Percentiles rank a stretch among this genome's conserved stretches.
Conservation (phyloP, 1,140 invertebrate species). For the Drosophila bocqueti region DNA sequence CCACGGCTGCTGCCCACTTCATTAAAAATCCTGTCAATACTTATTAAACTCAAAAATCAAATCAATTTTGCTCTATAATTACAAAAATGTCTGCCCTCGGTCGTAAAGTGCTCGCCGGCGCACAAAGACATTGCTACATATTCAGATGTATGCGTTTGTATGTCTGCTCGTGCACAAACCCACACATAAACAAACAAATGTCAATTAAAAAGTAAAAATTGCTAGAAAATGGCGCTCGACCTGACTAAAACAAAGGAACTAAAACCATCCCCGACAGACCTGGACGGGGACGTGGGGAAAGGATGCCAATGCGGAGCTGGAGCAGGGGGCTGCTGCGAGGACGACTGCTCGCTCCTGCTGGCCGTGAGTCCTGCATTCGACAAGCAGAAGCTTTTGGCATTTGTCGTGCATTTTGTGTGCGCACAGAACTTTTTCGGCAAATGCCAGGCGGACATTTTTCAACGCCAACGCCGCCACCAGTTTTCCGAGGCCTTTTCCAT, state of each 20-base stretch:
- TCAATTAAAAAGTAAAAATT: conserved; percentile 83
- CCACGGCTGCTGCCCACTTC: conserved; percentile 45
- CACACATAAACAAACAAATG: conserved; percentile 68
- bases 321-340: background rate
- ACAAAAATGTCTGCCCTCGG: conserved; percentile 78
- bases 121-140: conserved; percentile 16
- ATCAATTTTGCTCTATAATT: conserved; percentile 81
- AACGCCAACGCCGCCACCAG: conserved; percentile 26
- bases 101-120: conserved; percentile 69
- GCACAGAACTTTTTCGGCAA: conserved; percentile 66
- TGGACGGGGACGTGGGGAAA: background rate
- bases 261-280: conserved; percentile 33
- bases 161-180: conserved; percentile 6
- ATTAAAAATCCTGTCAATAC: conserved; percentile 83
- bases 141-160: background rate
- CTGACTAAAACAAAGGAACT: conserved; percentile 71
- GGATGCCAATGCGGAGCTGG: background rate
- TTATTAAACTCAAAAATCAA: conserved; percentile 83
- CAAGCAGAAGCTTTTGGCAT: conserved; percentile 59
- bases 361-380: conserved; percentile 50
- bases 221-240: conserved; percentile 76
- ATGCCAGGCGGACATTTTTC: conserved; percentile 56
- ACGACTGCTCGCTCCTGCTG: conserved; percentile 16
- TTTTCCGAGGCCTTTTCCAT: conserved; percentile 35
- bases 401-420: conserved; percentile 66